A percentile compares a stretch with the other conserved stretches of the same genome.
phyloP scores from a whole-genome alignment of 2,888 invertebrate genomes.

The Dryobotodes eremita region DNA sequence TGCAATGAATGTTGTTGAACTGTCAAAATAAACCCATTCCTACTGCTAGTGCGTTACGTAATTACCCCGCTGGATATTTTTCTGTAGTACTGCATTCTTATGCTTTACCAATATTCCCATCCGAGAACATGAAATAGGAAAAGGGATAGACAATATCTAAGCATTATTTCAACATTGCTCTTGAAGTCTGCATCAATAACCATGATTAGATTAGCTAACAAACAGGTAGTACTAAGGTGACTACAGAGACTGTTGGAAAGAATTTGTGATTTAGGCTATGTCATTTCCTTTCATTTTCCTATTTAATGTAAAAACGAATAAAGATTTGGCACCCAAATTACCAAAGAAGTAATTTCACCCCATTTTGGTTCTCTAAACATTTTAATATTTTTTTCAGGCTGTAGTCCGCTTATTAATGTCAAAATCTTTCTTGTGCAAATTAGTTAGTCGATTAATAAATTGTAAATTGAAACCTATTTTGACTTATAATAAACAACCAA shows the following conservation, averaged over 20 bases:
- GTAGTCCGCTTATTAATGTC: background rate
- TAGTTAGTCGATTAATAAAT: background rate
- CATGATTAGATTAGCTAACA: background rate
- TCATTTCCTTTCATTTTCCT: background rate
- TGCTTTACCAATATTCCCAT: background rate
- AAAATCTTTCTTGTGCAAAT: background rate
- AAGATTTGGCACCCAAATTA: background rate
- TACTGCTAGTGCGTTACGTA: too few species aligned
- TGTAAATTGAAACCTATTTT: background rate
- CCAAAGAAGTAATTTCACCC: background rate
- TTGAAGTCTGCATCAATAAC: background rate
- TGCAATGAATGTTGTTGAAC: too few species aligned
- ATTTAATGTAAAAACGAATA: background rate
- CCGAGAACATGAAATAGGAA: background rate
- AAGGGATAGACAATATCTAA: background rate
- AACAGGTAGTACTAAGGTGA: background rate
- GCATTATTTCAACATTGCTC: background rate
- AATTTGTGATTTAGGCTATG: too few species aligned
- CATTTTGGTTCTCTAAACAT: background rate
- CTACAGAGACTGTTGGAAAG: background rate
- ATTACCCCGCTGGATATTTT: too few species aligned
- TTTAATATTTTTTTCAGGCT: background rate
- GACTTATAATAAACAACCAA: background rate
- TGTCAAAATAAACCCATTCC: too few species aligned
- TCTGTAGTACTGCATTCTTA: background rate